Evolutionary conservation across 2,113 vertebrate genomes (phyloP).

Genomic region (Boleophthalmus pectinirostris): DNA sequence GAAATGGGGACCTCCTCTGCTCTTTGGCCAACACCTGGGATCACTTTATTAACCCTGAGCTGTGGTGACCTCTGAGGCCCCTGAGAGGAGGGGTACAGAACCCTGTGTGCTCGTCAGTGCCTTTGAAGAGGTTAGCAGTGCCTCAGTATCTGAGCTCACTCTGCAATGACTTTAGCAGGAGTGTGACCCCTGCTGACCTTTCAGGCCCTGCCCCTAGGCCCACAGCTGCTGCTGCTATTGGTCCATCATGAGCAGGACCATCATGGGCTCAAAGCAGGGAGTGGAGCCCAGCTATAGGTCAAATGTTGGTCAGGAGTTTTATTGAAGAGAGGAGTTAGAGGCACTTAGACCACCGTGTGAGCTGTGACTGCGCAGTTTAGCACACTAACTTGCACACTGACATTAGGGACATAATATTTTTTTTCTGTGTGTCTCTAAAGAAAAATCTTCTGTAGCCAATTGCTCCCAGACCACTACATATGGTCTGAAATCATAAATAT

Average conservation of each 20-base stretch:
- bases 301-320: slow-evolving; percentile 82
- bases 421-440: not conserved
- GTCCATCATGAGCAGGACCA: slow-evolving; percentile 37
- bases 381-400: slow-evolving; percentile 51
- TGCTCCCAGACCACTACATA: not conserved
- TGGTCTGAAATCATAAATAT: not conserved
- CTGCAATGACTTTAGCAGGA: slow-evolving; percentile 82
- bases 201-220: slow-evolving; percentile 35
- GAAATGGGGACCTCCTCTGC: slow-evolving; percentile 68
- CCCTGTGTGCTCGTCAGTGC: slow-evolving; percentile 69
- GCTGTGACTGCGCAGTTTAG: slow-evolving; percentile 77
- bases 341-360: slow-evolving; percentile 79
- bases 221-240: slow-evolving; percentile 74
- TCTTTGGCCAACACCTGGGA: slow-evolving; percentile 81
- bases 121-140: slow-evolving; percentile 77
- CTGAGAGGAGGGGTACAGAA: slow-evolving; percentile 43
- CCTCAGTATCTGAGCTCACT: slow-evolving; percentile 64
- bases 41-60: slow-evolving; percentile 83
- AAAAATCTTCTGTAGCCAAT: too few relatives aligned
- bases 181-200: slow-evolving; percentile 74
- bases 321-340: slow-evolving; percentile 66
- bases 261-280: slow-evolving; percentile 10
- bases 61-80: slow-evolving; percentile 72
- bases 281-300: slow-evolving; percentile 70
- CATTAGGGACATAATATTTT: too few relatives aligned